These are phyloP conservation scores for Pycnonotus jocosus DNA, from an alignment of 2,113 vertebrate species.

Conservation along the genomic window DNA sequence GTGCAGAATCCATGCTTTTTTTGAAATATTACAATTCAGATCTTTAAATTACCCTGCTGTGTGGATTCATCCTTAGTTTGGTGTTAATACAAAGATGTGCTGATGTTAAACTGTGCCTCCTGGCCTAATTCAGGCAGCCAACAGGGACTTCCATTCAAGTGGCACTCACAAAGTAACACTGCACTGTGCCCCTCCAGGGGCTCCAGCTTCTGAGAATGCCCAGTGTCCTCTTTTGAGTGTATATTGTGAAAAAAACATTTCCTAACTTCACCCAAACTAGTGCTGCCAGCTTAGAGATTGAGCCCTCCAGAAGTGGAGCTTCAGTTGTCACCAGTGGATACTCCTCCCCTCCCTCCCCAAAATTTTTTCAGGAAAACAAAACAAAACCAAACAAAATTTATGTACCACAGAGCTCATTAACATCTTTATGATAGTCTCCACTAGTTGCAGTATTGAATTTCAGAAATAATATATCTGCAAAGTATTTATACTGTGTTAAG, in stretches of 20 bases:
- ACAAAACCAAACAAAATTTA: not conserved
- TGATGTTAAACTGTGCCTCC: not conserved
- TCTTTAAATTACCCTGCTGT: not conserved
- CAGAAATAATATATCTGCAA: not conserved
- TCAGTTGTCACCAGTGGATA: not conserved
- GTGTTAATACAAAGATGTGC: not conserved
- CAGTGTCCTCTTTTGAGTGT: not conserved
- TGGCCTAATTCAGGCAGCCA: not conserved
- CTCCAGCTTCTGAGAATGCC: not conserved
- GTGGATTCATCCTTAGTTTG: not conserved
- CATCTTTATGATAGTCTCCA: not conserved
- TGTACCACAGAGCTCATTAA: not conserved
- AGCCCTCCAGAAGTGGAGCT: not conserved
- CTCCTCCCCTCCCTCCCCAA: accelerated
- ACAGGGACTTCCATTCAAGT: not conserved
- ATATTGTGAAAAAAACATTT: not conserved
- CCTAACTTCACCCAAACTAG: not conserved
- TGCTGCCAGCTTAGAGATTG: not conserved
- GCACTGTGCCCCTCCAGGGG: not conserved
- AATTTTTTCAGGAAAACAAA: not conserved
- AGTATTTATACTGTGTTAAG: not conserved
- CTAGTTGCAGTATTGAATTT: not conserved
- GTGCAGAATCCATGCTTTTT: not conserved
- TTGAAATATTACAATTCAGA: not conserved
- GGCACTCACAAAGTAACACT: not conserved